phyloP scores from a whole-genome alignment of 1,140 invertebrate species.

The Sipha flava region DNA sequence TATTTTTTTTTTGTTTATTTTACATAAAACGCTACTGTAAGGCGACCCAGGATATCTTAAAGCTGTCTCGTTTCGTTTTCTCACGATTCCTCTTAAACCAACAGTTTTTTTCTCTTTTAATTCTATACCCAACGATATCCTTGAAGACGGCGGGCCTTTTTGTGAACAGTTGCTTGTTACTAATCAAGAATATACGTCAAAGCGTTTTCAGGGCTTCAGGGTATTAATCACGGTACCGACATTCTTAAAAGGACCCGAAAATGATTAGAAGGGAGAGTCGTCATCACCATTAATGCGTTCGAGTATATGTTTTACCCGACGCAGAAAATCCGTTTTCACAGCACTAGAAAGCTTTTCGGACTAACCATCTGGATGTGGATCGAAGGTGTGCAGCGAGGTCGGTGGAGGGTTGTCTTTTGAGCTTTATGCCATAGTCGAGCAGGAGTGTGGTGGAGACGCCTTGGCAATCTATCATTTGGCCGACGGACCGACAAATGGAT shows the following conservation, averaged over 20 bases:
- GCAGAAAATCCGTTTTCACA: neutral
- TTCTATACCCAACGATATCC: neutral
- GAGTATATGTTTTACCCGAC: neutral
- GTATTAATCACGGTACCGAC: neutral
- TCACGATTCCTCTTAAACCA: neutral
- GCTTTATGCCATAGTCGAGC: neutral
- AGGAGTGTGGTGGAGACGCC: neutral
- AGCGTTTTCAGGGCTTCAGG: neutral
- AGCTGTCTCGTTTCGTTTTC: neutral
- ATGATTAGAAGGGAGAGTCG: neutral
- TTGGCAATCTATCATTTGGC: constrained; percentile 16
- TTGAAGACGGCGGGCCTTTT: neutral
- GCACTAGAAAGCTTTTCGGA: neutral
- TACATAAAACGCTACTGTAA: neutral
- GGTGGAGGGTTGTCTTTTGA: neutral
- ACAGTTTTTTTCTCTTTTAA: neutral
- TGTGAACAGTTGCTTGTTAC: neutral
- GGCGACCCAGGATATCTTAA: neutral
- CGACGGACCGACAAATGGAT: constrained; percentile 22
- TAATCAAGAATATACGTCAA: constrained; percentile 12
- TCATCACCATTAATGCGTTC: neutral
- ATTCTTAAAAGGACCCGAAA: neutral
- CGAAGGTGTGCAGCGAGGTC: neutral
- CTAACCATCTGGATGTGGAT: neutral
- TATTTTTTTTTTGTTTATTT: neutral